A percentile compares a stretch with the other conserved stretches of the same genome.
phyloP scores from a whole-genome alignment of 2,888 invertebrate species.

The Dicyrtoma fusca region DNA sequence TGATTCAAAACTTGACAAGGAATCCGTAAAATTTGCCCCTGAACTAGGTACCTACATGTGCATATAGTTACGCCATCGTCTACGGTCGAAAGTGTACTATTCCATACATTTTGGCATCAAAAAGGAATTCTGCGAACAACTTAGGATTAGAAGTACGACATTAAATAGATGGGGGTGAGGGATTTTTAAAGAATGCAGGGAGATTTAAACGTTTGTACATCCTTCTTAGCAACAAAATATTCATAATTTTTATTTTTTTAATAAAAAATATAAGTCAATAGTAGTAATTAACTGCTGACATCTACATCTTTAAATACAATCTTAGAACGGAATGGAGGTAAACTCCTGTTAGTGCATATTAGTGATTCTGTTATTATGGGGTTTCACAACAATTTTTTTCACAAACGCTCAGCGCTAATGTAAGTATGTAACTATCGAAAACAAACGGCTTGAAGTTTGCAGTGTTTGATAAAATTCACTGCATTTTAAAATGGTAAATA shows the following conservation, averaged over 20 bases:
- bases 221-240: constrained; percentile 12
- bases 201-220: too few relatives aligned
- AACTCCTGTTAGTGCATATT: constrained; percentile 1
- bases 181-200: not conserved
- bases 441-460: not conserved
- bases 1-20: too few relatives aligned
- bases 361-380: constrained; percentile 4
- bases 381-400: not conserved
- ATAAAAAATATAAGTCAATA: constrained; percentile 19
- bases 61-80: too few relatives aligned
- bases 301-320: too few relatives aligned
- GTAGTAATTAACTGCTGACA: too few relatives aligned
- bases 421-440: not conserved
- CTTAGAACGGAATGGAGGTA: too few relatives aligned
- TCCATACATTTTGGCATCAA: too few relatives aligned
- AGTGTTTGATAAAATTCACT: not conserved
- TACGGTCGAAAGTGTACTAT: too few relatives aligned
- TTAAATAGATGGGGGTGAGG: not conserved
- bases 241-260: constrained; percentile 4
- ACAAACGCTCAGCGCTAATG: constrained; percentile 12
- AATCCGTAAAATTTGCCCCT: too few relatives aligned
- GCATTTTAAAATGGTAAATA: not conserved
- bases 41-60: too few relatives aligned
- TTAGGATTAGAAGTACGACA: too few relatives aligned
- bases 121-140: too few relatives aligned